Evolutionary conservation across 2,888 invertebrate genomes (phyloP), one percentile per base, ranked within the genome.

Genomic region (Pachycephus smyrnensis): DNA sequence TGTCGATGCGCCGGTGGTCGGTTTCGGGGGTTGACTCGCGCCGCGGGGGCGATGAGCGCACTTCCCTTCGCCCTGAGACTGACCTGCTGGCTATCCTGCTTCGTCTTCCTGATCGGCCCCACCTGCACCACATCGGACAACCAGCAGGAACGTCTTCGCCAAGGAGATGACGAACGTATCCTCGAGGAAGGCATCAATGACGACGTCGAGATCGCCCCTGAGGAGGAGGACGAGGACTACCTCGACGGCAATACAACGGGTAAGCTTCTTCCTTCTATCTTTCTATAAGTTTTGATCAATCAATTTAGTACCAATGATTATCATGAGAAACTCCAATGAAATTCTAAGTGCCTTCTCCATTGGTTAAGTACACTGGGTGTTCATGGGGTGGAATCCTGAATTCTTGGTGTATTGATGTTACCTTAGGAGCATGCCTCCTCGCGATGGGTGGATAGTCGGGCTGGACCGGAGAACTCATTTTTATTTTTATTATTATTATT

Each of bases 1-100:
- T 90, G 91, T 89, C 90, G 90, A 91, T 91, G 90, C 89, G 88
- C 90, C 88, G 89, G 89, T 90, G 90, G 88, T 89, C 89, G 90
- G 90, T 90, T 90, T 89, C 89, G 90, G 90, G 91, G 90, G 90
- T 89, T 89, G 90, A 89, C 89, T 90, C 90, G 89, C 90, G 91
- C 91, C 91, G 90, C 89, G 90, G 90, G 90, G 91, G 91, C 91
- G 91, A 91, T 91, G 91, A 90, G 91, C 90, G 90, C 88, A 87
- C 86, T 89, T 90, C 90, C 90, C 88, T 89, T 89, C 88, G 90
- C 88, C 89, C 90, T 90, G 89, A 90, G 88, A 90, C 88, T 89
- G 86, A 89, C 88, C 87, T 87, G 86, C 86, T 85, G 85, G 88
- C 88, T 92, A 82, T 90, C 90, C 87, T 90, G 89, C 84, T 88